Evolutionary conservation across 2,113 vertebrate species (phyloP), one percentile per base, ranked within the genome.

Genomic region (Merops nubicus): DNA sequence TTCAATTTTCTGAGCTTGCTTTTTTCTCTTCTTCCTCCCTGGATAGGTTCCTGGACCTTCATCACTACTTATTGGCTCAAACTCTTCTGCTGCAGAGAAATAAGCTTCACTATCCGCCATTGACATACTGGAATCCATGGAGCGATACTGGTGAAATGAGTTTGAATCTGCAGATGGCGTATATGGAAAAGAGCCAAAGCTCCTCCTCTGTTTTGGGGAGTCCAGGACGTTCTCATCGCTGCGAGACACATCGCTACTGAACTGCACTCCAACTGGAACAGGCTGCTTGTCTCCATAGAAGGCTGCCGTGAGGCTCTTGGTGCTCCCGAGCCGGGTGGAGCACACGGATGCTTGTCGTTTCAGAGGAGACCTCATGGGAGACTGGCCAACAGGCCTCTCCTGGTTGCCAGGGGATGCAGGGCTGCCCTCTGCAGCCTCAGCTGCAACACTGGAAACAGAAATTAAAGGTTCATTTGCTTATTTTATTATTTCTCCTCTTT

Each of bases 31-130:
- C 96, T 99, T 99, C 70, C 99, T 98, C 28, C 99, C 99, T 8
- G 99, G 99, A 84, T 99, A 99, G 2, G 99, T 99, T 68, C 99
- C 99, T 3, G 99, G 99, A 12, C 99, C 99, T 98, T 99, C 99
- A 47, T 99, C 99, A 2, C 99, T 99, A 96, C 99, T 99, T 88
- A 99, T 99, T 8, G 99, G 99, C 91, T 99, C 99, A 68, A 99
- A 99, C 94, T 99, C 99, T 84, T 99, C 99, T 0, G 99, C 98
- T 7, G 99, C 99, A 8, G 99, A 99, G 95, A 99, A 99, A 96
- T 99, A 99, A 80, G 99, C 99, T 98, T 99, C 99, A 3, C 99
- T 99, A 69, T 99, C 99, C 6, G 99, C 99, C 96, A 99, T 98
- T 1, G 99, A 99, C 99, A 99, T 99, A 79, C 99, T 99, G 77